Conservation (phyloP, 2,888 invertebrate species). For the Drosophila infuscata region DNA sequence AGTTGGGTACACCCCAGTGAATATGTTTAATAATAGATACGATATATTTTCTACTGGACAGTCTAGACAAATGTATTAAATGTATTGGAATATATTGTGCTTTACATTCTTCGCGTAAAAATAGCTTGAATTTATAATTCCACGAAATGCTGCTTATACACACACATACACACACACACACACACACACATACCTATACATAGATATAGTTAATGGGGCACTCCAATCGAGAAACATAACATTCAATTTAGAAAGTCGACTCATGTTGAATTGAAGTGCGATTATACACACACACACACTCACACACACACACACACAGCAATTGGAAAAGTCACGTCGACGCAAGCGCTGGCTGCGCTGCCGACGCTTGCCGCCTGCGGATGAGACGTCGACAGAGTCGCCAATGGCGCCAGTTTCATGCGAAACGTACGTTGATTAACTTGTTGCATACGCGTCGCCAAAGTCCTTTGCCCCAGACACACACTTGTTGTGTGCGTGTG, state of each 20-base stretch:
- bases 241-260: constrained; percentile 67
- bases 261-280: constrained; percentile 54
- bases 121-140: constrained; percentile 56
- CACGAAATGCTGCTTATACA: constrained; percentile 26
- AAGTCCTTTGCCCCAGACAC: constrained; percentile 50
- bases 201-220: constrained; percentile 30
- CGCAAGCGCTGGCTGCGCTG: constrained; percentile 43
- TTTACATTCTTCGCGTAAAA: constrained; percentile 51
- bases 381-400: constrained; percentile 54
- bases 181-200: constrained; percentile 17
- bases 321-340: constrained; percentile 22
- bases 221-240: constrained; percentile 61
- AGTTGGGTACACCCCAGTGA: neutral
- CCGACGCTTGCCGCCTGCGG: constrained; percentile 39
- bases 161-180: constrained; percentile 15
- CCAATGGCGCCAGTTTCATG: constrained; percentile 71
- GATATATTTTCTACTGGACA: constrained; percentile 45
- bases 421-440: constrained; percentile 76
- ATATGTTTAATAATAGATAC: constrained; percentile 3
- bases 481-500: constrained; percentile 44
- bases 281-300: constrained; percentile 32
- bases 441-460: constrained; percentile 74
- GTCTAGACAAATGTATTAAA: constrained; percentile 52
- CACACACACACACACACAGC: constrained; percentile 18
- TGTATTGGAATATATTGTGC: constrained; percentile 8